A percentile compares a stretch with the other conserved stretches of the same genome.
phyloP scores from a whole-genome alignment of 2,888 invertebrate genomes.

The Meteorus colon region DNA sequence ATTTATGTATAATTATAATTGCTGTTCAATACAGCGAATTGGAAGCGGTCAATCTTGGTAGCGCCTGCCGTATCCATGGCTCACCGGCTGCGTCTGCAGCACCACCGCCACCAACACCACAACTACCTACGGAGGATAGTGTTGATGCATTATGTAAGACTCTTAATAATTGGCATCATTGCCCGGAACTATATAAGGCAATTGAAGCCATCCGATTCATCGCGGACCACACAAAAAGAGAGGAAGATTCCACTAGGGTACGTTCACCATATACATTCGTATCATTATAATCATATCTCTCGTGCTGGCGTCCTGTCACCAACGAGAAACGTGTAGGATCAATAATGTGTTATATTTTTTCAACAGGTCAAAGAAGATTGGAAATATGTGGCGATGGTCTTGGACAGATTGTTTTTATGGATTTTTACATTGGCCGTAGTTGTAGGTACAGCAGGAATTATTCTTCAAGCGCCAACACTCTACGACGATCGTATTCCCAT shows the following conservation, averaged over 20 bases:
- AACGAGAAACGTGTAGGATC: too few species aligned
- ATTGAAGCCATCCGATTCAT: constrained; percentile 94
- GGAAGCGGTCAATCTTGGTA: constrained; percentile 76
- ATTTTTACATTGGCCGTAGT: constrained; percentile 97
- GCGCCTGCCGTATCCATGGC: constrained; percentile 77
- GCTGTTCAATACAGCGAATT: constrained; percentile 72
- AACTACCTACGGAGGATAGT: constrained; percentile 72
- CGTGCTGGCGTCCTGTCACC: too few species aligned
- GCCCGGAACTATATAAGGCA: constrained; percentile 93
- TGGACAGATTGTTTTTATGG: constrained; percentile 97
- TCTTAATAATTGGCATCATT: constrained; percentile 88
- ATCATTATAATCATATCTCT: constrained; percentile 10
- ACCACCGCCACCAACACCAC: constrained; percentile 70
- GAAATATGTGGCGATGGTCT: constrained; percentile 99
- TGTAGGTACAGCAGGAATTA: constrained; percentile 94
- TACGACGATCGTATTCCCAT: constrained; percentile 94
- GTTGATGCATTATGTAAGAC: constrained; percentile 78
- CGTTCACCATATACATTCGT: constrained; percentile 61
- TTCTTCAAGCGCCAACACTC: constrained; percentile 94
- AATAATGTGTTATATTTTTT: not conserved
- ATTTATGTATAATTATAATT: not conserved
- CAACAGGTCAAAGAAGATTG: constrained; percentile 95
- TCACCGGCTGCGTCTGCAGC: constrained; percentile 76
- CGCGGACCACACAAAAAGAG: constrained; percentile 92
- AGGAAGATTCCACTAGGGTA: constrained; percentile 93